phyloP scores from a whole-genome alignment of 2,113 vertebrate genomes.

The Halcyon malimbica region DNA sequence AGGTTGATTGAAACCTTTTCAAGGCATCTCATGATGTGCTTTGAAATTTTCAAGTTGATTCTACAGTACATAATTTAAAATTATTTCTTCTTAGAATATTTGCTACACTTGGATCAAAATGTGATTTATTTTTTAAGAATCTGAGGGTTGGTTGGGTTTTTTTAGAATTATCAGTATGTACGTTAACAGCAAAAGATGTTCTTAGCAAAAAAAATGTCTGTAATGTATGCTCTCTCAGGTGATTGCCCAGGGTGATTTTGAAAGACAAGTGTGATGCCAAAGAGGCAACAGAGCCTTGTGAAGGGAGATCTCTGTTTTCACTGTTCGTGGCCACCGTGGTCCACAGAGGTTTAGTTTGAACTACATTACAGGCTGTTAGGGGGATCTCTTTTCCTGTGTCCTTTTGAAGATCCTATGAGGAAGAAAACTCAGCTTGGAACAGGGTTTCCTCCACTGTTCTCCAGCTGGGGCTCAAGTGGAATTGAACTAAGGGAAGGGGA shows the following conservation, averaged over 20 bases:
- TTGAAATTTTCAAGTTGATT: conserved; percentile 21
- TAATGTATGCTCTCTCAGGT: too few species aligned
- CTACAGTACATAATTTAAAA: background rate
- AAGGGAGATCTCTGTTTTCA: too few species aligned
- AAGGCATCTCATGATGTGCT: background rate
- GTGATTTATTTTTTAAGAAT: background rate
- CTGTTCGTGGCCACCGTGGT: too few species aligned
- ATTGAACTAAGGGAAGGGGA: background rate
- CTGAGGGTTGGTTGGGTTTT: background rate
- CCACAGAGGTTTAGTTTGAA: too few species aligned
- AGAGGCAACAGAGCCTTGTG: too few species aligned
- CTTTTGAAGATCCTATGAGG: background rate
- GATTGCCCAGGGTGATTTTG: too few species aligned
- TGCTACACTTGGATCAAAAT: background rate
- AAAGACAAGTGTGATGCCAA: too few species aligned
- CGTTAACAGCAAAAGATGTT: background rate
- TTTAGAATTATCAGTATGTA: background rate
- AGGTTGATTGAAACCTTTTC: background rate
- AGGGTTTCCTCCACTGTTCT: background rate
- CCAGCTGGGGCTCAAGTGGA: background rate
- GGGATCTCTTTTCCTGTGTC: background rate
- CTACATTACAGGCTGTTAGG: background rate
- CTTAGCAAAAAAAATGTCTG: background rate
- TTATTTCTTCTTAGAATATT: background rate
- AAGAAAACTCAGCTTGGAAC: background rate